Evolutionary conservation across 1,140 invertebrate species (phyloP).

Genomic region (Aphelinus atriplicis): DNA sequence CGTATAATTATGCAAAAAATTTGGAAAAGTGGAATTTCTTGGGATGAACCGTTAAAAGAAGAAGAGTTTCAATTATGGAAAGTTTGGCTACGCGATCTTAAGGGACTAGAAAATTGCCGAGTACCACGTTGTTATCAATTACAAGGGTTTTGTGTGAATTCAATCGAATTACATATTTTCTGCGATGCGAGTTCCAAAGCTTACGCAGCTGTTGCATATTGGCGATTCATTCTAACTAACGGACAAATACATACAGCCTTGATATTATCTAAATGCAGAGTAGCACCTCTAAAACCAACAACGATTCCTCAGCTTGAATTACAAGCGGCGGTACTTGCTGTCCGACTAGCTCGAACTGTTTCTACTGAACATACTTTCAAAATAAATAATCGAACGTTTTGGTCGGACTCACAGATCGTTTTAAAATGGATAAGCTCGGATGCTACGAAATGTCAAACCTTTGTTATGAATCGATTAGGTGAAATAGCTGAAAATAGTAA

Average conservation of each 20-base stretch:
- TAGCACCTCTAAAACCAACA: background rate
- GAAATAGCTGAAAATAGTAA: conserved; percentile 4
- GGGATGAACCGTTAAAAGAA: conserved; percentile 21
- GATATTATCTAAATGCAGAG: background rate
- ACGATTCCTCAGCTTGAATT: conserved; percentile 4
- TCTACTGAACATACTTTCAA: conserved; percentile 2
- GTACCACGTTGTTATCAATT: background rate
- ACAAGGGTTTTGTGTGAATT: background rate
- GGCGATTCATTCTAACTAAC: background rate
- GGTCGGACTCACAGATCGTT: conserved; percentile 11
- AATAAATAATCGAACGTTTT: background rate
- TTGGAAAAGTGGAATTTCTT: conserved; percentile 41
- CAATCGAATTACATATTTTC: conserved; percentile 50
- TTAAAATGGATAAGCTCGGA: conserved; percentile 11
- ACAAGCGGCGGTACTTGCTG: conserved; percentile 3
- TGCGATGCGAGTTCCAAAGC: conserved; percentile 44
- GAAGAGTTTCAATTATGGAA: background rate
- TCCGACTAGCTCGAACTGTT: background rate
- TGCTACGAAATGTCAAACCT: background rate
- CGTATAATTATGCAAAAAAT: conserved; percentile 58
- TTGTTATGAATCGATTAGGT: conserved; percentile 5
- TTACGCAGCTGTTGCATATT: conserved; percentile 17
- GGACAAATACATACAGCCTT: background rate
- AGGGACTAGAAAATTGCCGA: background rate
- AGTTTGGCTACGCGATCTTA: background rate